Evolutionary conservation across 1,140 invertebrate species (phyloP).

Genomic region (Drosophila bipectinata): DNA sequence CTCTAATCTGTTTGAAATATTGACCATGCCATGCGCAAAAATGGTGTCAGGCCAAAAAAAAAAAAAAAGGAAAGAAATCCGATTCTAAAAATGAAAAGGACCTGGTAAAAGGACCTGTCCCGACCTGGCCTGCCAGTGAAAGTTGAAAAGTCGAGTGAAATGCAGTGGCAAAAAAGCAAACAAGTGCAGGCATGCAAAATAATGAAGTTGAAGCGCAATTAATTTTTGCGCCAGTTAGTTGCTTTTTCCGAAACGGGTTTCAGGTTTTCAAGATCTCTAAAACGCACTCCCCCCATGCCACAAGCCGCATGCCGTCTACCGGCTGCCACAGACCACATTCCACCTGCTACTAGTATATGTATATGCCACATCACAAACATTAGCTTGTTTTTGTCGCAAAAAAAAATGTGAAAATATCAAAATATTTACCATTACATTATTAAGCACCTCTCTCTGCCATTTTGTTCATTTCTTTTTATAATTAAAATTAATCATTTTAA

Average conservation of each 20-base stretch:
- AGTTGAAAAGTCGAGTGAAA: not conserved
- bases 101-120: too few relatives aligned
- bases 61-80: not conserved
- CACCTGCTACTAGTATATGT: not conserved
- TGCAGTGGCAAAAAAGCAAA: conserved; percentile 38
- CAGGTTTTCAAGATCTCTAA: conserved; percentile 21
- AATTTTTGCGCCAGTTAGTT: conserved; percentile 64
- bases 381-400: too few relatives aligned
- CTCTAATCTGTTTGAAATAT: conserved; percentile 81
- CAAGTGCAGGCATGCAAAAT: conserved; percentile 76
- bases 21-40: conserved; percentile 78
- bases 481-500: too few relatives aligned
- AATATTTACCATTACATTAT: too few relatives aligned
- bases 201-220: conserved; percentile 79
- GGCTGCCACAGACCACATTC: not conserved
- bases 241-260: conserved; percentile 24
- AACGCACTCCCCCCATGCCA: not conserved
- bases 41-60: conserved; percentile 61
- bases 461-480: not conserved
- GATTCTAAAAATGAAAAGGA: conserved; percentile 28
- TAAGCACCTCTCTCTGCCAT: not conserved
- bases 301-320: not conserved
- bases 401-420: not conserved
- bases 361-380: not conserved
- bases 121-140: not conserved